Conservation (phyloP, 2,888 invertebrate genomes). For the Platycnemis pennipes region DNA sequence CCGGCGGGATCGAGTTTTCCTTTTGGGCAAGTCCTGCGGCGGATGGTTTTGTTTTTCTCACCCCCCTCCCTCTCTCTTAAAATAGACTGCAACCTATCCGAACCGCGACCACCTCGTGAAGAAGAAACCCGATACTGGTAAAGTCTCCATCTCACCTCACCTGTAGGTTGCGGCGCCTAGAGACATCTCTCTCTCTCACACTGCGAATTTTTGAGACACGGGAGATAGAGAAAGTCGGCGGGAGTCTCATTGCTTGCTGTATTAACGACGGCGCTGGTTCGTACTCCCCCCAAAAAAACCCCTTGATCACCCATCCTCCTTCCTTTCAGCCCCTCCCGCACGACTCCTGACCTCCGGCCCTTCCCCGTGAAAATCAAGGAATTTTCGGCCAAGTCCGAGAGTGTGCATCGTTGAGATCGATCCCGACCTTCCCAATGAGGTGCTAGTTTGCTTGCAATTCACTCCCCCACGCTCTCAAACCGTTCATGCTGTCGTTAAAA, state of each 20-base stretch:
- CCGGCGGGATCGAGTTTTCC: neutral
- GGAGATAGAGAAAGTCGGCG: neutral
- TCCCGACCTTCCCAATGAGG: slow-evolving; percentile 10
- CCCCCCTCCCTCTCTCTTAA: neutral
- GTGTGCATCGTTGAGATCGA: neutral
- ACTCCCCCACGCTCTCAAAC: neutral
- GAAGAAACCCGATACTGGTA: neutral
- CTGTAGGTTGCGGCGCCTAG: neutral
- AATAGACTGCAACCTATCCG: neutral
- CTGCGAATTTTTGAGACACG: neutral
- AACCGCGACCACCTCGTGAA: neutral
- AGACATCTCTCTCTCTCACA: neutral
- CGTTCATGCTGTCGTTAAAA: slow-evolving; percentile 28
- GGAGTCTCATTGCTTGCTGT: neutral
- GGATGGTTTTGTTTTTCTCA: neutral
- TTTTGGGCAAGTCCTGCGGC: neutral
- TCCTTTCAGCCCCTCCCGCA: neutral
- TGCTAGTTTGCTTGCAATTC: neutral
- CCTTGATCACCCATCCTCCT: neutral
- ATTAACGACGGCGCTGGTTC: neutral
- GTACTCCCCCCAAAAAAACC: too few species aligned
- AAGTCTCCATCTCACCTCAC: neutral
- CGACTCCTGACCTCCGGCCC: neutral
- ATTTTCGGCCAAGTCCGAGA: neutral
- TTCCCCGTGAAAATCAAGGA: neutral